These are phyloP conservation scores for Tanypteryx hageni DNA, from an alignment of 2,888 invertebrate species.

Conservation along the genomic window DNA sequence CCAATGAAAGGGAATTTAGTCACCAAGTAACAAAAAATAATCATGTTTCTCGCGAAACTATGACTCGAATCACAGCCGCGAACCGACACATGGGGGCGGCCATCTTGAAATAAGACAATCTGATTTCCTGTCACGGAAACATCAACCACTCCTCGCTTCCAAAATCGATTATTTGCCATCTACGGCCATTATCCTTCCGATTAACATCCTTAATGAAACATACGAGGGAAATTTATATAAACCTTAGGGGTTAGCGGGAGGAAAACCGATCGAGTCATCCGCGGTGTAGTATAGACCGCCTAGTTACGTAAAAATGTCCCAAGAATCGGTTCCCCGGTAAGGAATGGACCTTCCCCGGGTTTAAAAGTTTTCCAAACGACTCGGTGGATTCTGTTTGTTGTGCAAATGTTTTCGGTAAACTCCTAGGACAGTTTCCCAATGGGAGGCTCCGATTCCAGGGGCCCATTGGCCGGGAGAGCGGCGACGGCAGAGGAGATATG, in stretches of 20 bases:
- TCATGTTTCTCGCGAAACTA: too few relatives aligned
- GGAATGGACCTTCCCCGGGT: too few relatives aligned
- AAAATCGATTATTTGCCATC: neutral
- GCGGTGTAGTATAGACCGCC: neutral
- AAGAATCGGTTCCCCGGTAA: too few relatives aligned
- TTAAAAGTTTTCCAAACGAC: too few relatives aligned
- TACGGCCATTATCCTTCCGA: too few relatives aligned
- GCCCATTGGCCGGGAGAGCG: neutral
- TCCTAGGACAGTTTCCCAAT: neutral
- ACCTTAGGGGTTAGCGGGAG: neutral
- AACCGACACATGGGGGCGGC: slow-evolving; percentile 44
- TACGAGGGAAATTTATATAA: too few relatives aligned
- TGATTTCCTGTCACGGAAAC: neutral
- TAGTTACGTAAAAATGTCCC: too few relatives aligned
- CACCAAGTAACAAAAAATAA: too few relatives aligned
- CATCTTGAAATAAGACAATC: slow-evolving; percentile 57
- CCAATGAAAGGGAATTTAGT: too few relatives aligned
- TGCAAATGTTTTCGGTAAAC: too few relatives aligned
- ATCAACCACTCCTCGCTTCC: neutral
- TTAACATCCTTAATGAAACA: too few relatives aligned
- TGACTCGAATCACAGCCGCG: neutral
- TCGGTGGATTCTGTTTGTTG: too few relatives aligned
- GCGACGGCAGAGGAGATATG: neutral
- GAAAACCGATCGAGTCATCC: neutral
- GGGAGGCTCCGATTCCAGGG: neutral